A percentile compares a stretch with the other conserved stretches of the same genome.
Conservation (phyloP, 2,888 invertebrate genomes). For the Pinctada fucata region DNA sequence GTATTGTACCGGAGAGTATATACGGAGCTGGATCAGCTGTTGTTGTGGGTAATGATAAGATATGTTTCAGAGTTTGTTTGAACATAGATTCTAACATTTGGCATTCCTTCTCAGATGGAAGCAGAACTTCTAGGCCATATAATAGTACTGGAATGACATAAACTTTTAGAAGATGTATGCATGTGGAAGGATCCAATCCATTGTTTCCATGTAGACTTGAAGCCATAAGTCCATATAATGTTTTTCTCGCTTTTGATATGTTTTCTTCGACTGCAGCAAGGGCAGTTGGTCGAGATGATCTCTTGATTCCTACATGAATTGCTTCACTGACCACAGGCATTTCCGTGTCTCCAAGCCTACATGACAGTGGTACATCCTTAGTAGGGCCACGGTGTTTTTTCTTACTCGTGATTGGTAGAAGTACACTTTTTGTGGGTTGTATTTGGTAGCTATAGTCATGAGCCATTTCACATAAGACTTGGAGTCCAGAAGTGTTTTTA, state of each 20-base stretch:
- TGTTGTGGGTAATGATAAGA: neutral
- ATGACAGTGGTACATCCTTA: neutral
- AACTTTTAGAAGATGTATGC: neutral
- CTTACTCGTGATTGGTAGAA: neutral
- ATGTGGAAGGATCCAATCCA: neutral
- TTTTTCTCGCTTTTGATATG: neutral
- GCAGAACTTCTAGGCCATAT: no score
- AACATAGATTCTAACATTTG: no score
- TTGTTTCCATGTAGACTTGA: neutral
- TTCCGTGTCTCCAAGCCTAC: neutral
- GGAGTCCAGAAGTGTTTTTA: neutral
- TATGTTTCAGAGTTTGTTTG: neutral
- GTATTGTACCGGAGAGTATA: neutral
- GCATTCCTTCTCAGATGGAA: no score
- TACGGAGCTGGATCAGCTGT: neutral
- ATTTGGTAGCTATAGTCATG: conserved; percentile 10
- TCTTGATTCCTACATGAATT: neutral
- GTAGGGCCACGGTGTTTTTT: neutral
- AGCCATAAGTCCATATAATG: conserved; percentile 4
- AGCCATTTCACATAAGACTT: conserved; percentile 1
- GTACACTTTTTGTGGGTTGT: conserved; percentile 10
- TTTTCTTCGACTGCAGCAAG: neutral
- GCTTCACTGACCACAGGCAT: neutral
- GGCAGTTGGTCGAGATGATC: neutral
- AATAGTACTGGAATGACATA: no score